Evolutionary conservation across 2,888 invertebrate genomes (phyloP), one percentile per base, ranked within the genome.

Genomic region (Achlya flavicornis): DNA sequence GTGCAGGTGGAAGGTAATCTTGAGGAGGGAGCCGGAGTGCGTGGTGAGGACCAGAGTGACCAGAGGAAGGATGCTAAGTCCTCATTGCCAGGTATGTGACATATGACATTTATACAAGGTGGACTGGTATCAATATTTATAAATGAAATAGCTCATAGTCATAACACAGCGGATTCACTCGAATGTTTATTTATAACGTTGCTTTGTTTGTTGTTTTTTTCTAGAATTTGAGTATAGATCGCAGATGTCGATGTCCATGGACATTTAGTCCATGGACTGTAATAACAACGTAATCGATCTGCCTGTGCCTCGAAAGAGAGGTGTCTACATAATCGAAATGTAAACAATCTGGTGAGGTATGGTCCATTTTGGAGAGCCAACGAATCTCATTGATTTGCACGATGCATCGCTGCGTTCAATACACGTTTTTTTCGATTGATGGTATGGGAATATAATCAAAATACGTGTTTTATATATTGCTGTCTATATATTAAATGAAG

Each of bases 41-140:
- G 79, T 74, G 63, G 71, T 64, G 84, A 85, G 63, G 81, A 80
- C 64, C 78, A 73, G 67, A 68, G 65, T 43, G 91, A 90, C 60
- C 82, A 76, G 65, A 84, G 84, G 81, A 92, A 86, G 73, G 88
- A 89, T 67, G 78, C 77, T 46, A 91, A 88, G 76, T 69, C 74
- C 66, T 79, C 81, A 66, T 64, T 89, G 71, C 74, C 91, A 92
- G 92, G 92, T 92, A 77, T 71, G 81, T 66, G 58, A 8, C 48
- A 32, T 64, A 53, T 35, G 43, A 26, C 32, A 48, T 35, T 32
- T 38, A 69, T 61, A 64, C 62, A 57, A 61, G 69, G 62, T 69
- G 63, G 67, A 64, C 65, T 62, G 57, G 43, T 61, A 61, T 64
- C 38, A 57, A 57, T 58, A 66, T 53, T 53, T 53, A 19, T n/a